Evolutionary conservation across 2,888 invertebrate species (phyloP).

Genomic region (Xestia ashworthii): DNA sequence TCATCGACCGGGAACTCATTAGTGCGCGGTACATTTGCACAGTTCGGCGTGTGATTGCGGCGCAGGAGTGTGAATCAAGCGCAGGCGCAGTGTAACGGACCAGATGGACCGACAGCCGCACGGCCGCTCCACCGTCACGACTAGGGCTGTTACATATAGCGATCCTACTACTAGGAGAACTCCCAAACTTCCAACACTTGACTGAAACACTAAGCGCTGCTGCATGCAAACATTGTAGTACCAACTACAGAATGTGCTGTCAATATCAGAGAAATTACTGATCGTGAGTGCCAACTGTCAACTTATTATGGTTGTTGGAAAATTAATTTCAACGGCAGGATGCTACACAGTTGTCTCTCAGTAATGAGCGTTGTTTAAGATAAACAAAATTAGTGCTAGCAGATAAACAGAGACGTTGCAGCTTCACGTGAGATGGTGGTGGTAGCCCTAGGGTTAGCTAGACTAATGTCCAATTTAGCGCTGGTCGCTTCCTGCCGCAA

Average conservation of each 20-base stretch:
- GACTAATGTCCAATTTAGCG: slow-evolving; percentile 51
- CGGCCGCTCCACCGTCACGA: slow-evolving; percentile 9
- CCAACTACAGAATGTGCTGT: background rate
- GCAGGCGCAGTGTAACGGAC: slow-evolving; percentile 49
- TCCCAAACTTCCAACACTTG: background rate
- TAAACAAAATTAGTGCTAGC: background rate
- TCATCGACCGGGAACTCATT: slow-evolving; percentile 62
- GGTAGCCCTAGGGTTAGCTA: slow-evolving; percentile 45
- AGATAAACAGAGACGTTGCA: background rate
- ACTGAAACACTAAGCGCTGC: background rate
- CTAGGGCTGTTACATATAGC: slow-evolving; percentile 44
- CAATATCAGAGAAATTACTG: no score
- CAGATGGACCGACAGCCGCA: slow-evolving; percentile 5
- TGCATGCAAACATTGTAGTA: background rate
- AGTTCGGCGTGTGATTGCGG: slow-evolving; percentile 62
- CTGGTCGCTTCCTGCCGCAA: slow-evolving; percentile 42
- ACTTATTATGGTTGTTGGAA: background rate
- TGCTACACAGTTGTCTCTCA: background rate
- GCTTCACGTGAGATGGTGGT: background rate
- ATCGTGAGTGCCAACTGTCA: no score
- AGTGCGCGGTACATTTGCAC: slow-evolving; percentile 56
- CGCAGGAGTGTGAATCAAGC: slow-evolving; percentile 48
- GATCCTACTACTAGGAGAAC: background rate
- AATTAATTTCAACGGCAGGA: no score
- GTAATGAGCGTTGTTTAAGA: background rate